Base-by-base conservation (phyloP, 2,113 vertebrate genomes). In the Formicarius rufipectus region DNA sequence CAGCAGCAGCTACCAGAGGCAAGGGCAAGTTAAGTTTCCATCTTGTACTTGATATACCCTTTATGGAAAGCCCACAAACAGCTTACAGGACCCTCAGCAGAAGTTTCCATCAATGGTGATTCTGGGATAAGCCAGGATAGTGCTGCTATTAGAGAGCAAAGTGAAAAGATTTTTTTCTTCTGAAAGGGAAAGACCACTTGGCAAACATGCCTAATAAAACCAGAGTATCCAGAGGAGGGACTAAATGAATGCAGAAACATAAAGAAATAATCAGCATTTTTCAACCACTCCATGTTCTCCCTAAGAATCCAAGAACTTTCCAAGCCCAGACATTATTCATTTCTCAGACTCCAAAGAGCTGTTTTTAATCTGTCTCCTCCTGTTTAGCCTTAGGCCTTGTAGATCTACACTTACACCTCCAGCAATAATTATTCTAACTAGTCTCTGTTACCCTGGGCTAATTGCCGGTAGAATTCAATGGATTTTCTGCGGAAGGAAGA, bases 381-480 rank as follows among this genome's bases (percentile, higher is more conserved):
- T 72, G 68, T 92, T 95, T 84, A 78, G 56, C 80, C 64, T 84
- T 55, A 77, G 55, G 90, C 55, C 86, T 94, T 31, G 20, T 67
- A 92, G 82, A 62, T 47, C 78, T 64, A 14, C 62, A 84, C 73
- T 66, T 85, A 47, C 37, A 87, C 88, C 88, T 86, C 79, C 67
- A 90, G 92, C 50, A 88, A 77, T 55, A 94, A 92, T 92, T 92
- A 94, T 55, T 93, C 67, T 78, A 87, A 95, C 39, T 63, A 86
- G 86, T 69, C 55, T 77, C 83, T 81, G 59, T 50, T 87, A 74
- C 91, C 47, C 68, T 72, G 68, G 89, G 89, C 76, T 81, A 90
- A 93, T 86, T 93, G 92, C 91, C 94, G 93, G 50, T 52, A 95
- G 79, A 95, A 86, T 77, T 42, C 22, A 67, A 89, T 31, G 28